Conservation (phyloP, 2,113 vertebrate species). For the Corvus cornix region DNA sequence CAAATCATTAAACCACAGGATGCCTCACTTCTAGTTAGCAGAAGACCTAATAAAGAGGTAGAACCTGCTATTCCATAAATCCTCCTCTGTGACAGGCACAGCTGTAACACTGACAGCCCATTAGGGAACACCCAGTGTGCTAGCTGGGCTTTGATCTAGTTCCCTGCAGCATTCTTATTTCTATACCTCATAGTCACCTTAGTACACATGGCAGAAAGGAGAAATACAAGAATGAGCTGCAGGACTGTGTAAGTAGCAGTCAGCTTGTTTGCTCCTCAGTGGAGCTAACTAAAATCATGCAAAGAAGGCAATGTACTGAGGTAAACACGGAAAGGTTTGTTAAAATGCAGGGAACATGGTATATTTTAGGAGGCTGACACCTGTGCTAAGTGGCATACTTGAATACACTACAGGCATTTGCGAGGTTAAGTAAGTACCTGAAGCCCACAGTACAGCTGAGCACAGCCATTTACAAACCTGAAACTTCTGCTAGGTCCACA, state of each 20-base stretch:
- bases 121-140: neutral
- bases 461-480: neutral
- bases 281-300: neutral
- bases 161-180: neutral
- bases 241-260: neutral
- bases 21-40: neutral
- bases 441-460: neutral
- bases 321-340: neutral
- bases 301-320: neutral
- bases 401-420: neutral
- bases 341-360: neutral
- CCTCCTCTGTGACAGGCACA: neutral
- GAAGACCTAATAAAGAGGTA: neutral
- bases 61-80: neutral
- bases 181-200: neutral
- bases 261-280: neutral
- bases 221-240: neutral
- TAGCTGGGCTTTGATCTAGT: neutral
- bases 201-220: neutral
- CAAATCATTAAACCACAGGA: neutral
- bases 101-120: neutral
- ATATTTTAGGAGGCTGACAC: neutral
- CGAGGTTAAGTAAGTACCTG: neutral
- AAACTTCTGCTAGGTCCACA: neutral
- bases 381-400: neutral